These are phyloP conservation scores for Alethe diademata DNA, from an alignment of 2,113 vertebrate species.

Conservation along the genomic window DNA sequence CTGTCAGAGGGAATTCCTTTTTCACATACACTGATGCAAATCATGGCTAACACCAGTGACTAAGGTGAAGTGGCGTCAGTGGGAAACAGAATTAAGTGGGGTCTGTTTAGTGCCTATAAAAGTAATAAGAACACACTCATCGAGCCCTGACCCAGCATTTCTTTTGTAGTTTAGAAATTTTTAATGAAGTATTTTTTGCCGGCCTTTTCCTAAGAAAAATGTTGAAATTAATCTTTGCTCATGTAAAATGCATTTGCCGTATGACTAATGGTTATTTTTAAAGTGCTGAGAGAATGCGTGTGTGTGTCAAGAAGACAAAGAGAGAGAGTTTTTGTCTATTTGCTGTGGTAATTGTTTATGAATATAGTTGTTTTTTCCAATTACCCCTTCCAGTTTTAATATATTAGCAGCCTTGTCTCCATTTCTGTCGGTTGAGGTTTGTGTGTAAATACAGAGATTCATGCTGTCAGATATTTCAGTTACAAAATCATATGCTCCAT, in stretches of 20 bases:
- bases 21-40: neutral
- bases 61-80: conserved; percentile 43
- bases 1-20: conserved; percentile 35
- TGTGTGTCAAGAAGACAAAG: neutral
- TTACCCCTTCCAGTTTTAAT: neutral
- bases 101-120: neutral
- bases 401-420: neutral
- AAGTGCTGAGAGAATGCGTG: neutral
- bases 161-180: neutral
- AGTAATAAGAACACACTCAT: neutral
- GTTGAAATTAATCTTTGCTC: neutral
- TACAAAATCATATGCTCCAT: neutral
- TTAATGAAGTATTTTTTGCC: conserved; percentile 12
- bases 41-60: neutral
- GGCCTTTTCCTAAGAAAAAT: neutral
- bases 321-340: neutral
- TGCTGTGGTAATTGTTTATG: conserved; percentile 21
- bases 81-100: conserved; percentile 21
- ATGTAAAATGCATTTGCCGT: neutral
- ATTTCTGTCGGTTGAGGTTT: neutral
- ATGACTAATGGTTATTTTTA: conserved; percentile 42
- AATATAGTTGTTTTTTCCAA: conserved; percentile 31
- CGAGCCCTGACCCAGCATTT: neutral
- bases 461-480: neutral
- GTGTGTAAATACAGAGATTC: neutral